phyloP scores from a whole-genome alignment of 1,140 invertebrate genomes.

The Antheraea mylitta region DNA sequence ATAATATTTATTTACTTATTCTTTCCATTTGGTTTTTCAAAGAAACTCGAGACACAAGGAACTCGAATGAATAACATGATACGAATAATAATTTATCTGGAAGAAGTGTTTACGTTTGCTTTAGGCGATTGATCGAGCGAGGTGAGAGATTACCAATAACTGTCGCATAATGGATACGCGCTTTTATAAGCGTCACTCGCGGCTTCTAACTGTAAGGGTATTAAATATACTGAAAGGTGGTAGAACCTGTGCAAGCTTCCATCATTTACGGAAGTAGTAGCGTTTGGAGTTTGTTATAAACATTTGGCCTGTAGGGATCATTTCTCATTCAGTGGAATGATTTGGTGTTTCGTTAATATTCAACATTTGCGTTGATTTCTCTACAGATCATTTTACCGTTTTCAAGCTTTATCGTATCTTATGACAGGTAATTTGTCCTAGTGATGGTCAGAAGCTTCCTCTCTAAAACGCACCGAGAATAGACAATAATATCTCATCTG shows the following conservation, averaged over 20 bases:
- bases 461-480: too few relatives aligned
- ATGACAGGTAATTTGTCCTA: too few relatives aligned
- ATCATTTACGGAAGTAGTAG: not conserved
- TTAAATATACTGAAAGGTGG: not conserved
- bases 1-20: too few relatives aligned
- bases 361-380: not conserved
- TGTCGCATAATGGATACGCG: slow-evolving; percentile 2
- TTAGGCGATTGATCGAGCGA: not conserved
- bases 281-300: not conserved
- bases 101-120: not conserved
- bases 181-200: not conserved
- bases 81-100: not conserved
- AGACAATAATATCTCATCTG: too few relatives aligned
- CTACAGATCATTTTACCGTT: too few relatives aligned
- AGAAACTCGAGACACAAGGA: too few relatives aligned
- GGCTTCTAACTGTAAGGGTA: not conserved
- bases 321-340: not conserved
- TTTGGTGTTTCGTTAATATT: not conserved
- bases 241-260: not conserved
- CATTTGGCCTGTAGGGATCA: not conserved
- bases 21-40: too few relatives aligned
- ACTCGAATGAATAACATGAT: not conserved
- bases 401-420: too few relatives aligned
- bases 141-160: not conserved
- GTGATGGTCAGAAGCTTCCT: too few relatives aligned